Percentiles rank a stretch among this genome's conserved stretches.
phyloP scores from a whole-genome alignment of 2,888 invertebrate species.

The Drosophila acutilabella region DNA sequence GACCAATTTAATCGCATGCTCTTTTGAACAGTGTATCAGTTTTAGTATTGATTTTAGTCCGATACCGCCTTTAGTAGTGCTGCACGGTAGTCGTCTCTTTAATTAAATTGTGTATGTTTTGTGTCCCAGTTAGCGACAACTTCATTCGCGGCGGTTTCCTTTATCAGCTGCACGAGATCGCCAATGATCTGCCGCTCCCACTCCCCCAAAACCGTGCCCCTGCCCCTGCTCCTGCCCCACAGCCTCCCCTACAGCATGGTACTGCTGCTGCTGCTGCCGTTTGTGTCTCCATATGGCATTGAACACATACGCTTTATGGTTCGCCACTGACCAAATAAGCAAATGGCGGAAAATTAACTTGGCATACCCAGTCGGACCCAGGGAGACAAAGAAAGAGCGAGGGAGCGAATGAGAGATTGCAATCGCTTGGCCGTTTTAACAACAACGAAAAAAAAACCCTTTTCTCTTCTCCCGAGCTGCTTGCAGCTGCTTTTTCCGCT shows the following conservation, averaged over 20 bases:
- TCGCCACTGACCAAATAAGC: slow-evolving; percentile 57
- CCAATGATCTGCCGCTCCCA: slow-evolving; percentile 24
- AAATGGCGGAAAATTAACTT: slow-evolving; percentile 79
- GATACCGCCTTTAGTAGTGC: background rate
- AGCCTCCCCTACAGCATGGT: slow-evolving; percentile 10
- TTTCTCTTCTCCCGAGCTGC: slow-evolving; percentile 33
- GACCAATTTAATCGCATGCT: no score
- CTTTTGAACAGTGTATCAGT: no score
- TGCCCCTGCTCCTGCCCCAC: no score
- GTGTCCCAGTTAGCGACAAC: slow-evolving; percentile 55
- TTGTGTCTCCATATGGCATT: slow-evolving; percentile 28
- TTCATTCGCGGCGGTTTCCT: slow-evolving; percentile 58
- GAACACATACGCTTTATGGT: slow-evolving; percentile 73
- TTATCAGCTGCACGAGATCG: slow-evolving; percentile 72
- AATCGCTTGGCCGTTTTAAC: slow-evolving; percentile 65
- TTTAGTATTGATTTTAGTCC: no score
- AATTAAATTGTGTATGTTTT: slow-evolving; percentile 78
- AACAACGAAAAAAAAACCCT: slow-evolving; percentile 13
- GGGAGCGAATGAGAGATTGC: slow-evolving; percentile 59
- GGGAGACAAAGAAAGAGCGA: slow-evolving; percentile 17
- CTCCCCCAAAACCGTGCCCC: no score
- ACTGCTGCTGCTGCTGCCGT: slow-evolving; percentile 6
- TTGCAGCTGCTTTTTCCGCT: slow-evolving; percentile 44
- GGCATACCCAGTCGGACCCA: slow-evolving; percentile 22
- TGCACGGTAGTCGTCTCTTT: slow-evolving; percentile 72